Evolutionary conservation across 2,888 invertebrate genomes (phyloP).

Genomic region (Ferrisia virgata): DNA sequence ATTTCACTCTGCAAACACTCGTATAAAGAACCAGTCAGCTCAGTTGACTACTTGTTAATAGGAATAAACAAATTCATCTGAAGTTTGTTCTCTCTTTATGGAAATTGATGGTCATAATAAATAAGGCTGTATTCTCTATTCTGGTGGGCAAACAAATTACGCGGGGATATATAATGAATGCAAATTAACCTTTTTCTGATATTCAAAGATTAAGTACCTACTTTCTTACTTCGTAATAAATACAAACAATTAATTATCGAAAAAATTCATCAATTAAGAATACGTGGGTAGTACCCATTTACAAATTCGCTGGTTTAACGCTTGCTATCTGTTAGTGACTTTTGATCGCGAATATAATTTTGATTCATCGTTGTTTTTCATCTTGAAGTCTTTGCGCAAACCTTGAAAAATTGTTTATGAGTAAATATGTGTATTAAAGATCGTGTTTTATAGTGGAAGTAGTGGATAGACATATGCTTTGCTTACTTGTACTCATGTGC

Average conservation of each 20-base stretch:
- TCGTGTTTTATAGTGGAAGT: background rate
- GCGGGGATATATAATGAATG: background rate
- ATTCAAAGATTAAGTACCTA: background rate
- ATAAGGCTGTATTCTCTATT: background rate
- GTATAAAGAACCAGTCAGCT: constrained; percentile 7
- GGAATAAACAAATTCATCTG: constrained; percentile 21
- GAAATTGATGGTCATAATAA: constrained; percentile 21
- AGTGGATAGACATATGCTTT: too few species aligned
- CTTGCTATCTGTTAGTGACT: background rate
- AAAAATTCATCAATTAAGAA: background rate
- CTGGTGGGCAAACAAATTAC: background rate
- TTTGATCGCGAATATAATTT: background rate
- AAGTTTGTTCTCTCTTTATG: constrained; percentile 8
- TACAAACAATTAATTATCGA: background rate
- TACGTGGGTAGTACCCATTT: background rate
- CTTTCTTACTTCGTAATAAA: background rate
- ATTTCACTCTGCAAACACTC: background rate
- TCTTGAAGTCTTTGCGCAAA: background rate
- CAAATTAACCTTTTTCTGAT: background rate
- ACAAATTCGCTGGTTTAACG: too few species aligned
- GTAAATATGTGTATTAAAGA: background rate
- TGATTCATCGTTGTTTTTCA: background rate
- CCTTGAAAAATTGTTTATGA: background rate
- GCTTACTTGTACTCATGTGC: too few species aligned
- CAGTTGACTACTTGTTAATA: background rate